Percentiles rank a stretch among this genome's conserved stretches.
Conservation (phyloP, 2,888 invertebrate species). For the Graphium colonna region DNA sequence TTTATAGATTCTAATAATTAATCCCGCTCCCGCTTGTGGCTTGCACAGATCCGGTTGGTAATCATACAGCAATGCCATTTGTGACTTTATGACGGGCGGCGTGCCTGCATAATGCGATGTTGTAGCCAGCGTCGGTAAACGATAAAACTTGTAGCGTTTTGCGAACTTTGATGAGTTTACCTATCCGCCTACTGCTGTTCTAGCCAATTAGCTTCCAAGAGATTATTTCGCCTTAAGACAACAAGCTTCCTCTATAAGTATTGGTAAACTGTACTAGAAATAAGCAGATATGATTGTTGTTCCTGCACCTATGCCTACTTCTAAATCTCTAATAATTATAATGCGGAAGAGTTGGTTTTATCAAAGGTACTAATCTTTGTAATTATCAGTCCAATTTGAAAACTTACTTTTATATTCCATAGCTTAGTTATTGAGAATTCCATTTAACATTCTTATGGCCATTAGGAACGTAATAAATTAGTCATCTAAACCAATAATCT, state of each 20-base stretch:
- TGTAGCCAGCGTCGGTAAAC: slow-evolving; percentile 27
- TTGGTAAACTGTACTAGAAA: neutral
- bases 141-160: slow-evolving; percentile 16
- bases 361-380: too few relatives aligned
- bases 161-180: slow-evolving; percentile 15
- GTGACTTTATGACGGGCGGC: slow-evolving; percentile 53
- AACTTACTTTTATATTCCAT: too few relatives aligned
- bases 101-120: slow-evolving; percentile 32
- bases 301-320: too few relatives aligned
- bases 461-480: too few relatives aligned
- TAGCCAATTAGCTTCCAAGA: neutral
- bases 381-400: too few relatives aligned
- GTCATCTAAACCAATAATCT: too few relatives aligned
- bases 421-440: too few relatives aligned
- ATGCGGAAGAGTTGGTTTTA: too few relatives aligned
- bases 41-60: slow-evolving; percentile 36
- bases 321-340: too few relatives aligned
- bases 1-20: neutral
- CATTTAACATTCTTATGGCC: too few relatives aligned
- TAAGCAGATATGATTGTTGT: neutral
- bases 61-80: slow-evolving; percentile 53
- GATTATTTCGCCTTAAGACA: too few relatives aligned
- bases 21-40: slow-evolving; percentile 24
- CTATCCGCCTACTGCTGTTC: neutral
- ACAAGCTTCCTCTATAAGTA: slow-evolving; percentile 1